Evolutionary conservation across 2,113 vertebrate genomes (phyloP).

Genomic region (Chionodraco myersi): DNA sequence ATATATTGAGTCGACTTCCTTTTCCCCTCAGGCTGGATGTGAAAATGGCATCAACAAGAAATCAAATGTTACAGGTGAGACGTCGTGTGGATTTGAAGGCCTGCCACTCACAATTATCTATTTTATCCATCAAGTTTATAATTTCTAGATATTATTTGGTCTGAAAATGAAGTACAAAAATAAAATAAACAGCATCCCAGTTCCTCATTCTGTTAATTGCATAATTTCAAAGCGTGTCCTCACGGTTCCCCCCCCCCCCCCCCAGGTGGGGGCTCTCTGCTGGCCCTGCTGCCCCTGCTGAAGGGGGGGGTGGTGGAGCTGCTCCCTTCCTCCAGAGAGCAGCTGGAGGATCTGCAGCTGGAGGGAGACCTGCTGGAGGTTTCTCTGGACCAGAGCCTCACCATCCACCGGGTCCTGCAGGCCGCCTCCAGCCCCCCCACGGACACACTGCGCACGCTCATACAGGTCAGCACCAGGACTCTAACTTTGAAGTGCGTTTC

Average conservation of each 20-base stretch:
- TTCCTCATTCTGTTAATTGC: too few relatives aligned
- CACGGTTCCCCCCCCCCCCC: too few relatives aligned
- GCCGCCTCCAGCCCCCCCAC: conserved; percentile 92
- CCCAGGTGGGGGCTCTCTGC: conserved; percentile 86
- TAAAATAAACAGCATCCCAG: too few relatives aligned
- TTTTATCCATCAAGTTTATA: too few relatives aligned
- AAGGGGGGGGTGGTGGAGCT: conserved; percentile 95
- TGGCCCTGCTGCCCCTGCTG: conserved; percentile 64
- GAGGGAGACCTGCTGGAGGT: conserved; percentile 96
- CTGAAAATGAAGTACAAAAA: too few relatives aligned
- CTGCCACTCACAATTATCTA: too few relatives aligned
- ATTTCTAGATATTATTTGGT: background rate
- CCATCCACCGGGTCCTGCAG: conserved; percentile 98
- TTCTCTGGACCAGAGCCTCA: conserved; percentile 97
- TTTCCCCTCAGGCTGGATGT: conserved; percentile 67
- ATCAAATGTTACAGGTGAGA: conserved; percentile 73
- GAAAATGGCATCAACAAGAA: conserved; percentile 78
- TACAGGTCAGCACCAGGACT: conserved; percentile 78
- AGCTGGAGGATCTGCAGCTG: conserved; percentile 98
- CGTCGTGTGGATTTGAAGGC: background rate
- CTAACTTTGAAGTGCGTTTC: too few relatives aligned
- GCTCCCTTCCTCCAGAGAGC: conserved; percentile 91
- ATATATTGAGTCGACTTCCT: background rate
- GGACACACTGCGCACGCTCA: conserved; percentile 85
- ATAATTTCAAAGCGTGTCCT: too few relatives aligned